A percentile compares a stretch with the other conserved stretches of the same genome.
Evolutionary conservation across 2,888 invertebrate genomes (phyloP).

Genomic region (Philonicus albiceps): DNA sequence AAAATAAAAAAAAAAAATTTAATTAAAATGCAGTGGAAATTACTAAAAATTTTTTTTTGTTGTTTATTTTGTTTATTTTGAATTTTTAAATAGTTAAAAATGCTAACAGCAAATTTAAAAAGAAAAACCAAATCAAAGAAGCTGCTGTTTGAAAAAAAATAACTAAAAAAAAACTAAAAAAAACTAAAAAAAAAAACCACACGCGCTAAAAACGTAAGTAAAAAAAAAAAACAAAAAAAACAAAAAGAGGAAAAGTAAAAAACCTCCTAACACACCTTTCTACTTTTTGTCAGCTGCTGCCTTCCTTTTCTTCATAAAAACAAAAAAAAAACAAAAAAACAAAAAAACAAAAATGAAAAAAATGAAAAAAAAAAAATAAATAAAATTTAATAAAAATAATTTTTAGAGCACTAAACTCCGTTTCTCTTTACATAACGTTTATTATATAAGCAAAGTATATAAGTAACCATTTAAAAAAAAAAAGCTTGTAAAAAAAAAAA

Average conservation of each 20-base stretch:
- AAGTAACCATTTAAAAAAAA: neutral
- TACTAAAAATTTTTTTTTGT: neutral
- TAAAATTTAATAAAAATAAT: neutral
- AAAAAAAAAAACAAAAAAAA: too few species aligned
- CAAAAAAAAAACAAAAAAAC: neutral
- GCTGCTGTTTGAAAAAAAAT: neutral
- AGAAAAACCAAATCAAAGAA: neutral
- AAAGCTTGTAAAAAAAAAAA: neutral
- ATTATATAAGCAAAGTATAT: neutral
- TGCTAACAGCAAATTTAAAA: neutral
- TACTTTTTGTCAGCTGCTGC: neutral
- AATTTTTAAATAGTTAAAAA: neutral
- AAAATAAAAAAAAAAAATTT: neutral
- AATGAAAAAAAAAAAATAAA: neutral
- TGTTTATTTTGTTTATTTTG: too few species aligned
- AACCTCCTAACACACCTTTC: too few species aligned
- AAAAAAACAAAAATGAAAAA: neutral
- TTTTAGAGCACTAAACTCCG: neutral
- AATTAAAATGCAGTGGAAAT: neutral
- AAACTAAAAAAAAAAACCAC: too few species aligned
- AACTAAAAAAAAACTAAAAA: too few species aligned
- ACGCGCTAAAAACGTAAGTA: too few species aligned
- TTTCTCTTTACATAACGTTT: neutral
- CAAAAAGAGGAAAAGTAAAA: too few species aligned
- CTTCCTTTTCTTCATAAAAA: neutral